Conservation (phyloP, 2,797 vertebrate species). For the Diceros bicornis region DNA sequence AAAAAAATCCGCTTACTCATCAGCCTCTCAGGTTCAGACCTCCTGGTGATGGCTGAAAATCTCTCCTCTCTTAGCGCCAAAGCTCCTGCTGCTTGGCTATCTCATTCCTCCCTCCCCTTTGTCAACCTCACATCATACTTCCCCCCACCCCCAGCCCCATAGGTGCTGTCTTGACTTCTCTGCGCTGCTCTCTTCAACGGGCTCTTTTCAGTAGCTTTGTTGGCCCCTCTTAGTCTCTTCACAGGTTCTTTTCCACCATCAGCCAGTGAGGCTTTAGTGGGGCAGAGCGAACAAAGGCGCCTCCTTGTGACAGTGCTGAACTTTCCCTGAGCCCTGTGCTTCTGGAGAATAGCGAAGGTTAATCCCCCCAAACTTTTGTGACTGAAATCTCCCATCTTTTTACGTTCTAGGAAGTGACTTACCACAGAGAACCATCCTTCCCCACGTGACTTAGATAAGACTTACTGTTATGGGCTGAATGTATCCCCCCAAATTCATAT, state of each 20-base stretch:
- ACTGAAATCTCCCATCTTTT: background rate
- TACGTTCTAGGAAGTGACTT: background rate
- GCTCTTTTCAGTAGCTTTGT: background rate
- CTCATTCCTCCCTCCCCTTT: background rate
- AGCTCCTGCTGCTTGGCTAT: background rate
- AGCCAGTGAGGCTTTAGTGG: fast-evolving
- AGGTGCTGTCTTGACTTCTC: background rate
- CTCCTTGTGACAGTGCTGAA: background rate
- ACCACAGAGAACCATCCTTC: background rate
- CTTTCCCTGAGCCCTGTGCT: background rate
- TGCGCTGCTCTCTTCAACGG: background rate
- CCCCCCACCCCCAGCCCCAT: fast-evolving
- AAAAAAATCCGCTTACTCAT: background rate
- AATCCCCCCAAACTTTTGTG: background rate
- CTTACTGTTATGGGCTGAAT: background rate
- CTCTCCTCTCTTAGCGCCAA: too few relatives aligned
- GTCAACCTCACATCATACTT: background rate
- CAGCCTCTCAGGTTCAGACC: background rate
- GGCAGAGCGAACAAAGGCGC: background rate
- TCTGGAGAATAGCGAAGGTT: background rate
- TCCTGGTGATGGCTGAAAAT: too few relatives aligned
- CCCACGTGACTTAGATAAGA: background rate
- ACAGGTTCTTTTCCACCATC: background rate
- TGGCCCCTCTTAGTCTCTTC: background rate
- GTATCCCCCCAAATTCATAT: background rate